phyloP scores from a whole-genome alignment of 2,113 vertebrate genomes.

The Centropus unirufus region DNA sequence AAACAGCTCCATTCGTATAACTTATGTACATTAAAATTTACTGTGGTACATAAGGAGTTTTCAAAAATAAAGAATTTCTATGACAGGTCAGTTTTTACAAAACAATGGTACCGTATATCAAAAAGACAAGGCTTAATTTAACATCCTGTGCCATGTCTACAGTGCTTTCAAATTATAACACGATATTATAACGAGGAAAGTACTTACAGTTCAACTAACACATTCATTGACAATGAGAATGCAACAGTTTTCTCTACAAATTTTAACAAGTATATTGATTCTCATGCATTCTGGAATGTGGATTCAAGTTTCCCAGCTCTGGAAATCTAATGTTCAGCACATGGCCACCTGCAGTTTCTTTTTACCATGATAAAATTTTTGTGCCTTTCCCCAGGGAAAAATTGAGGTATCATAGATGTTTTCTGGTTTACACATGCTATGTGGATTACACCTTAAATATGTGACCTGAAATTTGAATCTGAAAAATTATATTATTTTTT shows the following conservation, averaged over 20 bases:
- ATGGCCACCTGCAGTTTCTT: slow-evolving; percentile 16
- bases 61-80: neutral
- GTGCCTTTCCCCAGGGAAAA: slow-evolving; percentile 18
- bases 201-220: slow-evolving; percentile 12
- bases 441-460: neutral
- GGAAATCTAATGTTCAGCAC: slow-evolving; percentile 52
- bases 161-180: slow-evolving; percentile 28
- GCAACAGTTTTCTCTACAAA: slow-evolving; percentile 27
- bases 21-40: neutral
- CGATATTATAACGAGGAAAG: slow-evolving; percentile 2
- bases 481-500: neutral
- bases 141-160: neutral
- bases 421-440: slow-evolving; percentile 13
- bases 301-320: slow-evolving; percentile 27
- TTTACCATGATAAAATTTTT: slow-evolving; percentile 5
- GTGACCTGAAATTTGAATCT: neutral
- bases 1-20: neutral
- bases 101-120: neutral
- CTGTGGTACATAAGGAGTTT: neutral
- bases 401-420: neutral
- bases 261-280: slow-evolving; percentile 44
- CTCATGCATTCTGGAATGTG: slow-evolving; percentile 40
- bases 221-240: neutral
- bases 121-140: neutral
- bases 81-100: neutral